Percentiles rank a stretch among this genome's conserved stretches.
Evolutionary conservation across 2,113 vertebrate genomes (phyloP).

Genomic region (Anolis carolinensis): DNA sequence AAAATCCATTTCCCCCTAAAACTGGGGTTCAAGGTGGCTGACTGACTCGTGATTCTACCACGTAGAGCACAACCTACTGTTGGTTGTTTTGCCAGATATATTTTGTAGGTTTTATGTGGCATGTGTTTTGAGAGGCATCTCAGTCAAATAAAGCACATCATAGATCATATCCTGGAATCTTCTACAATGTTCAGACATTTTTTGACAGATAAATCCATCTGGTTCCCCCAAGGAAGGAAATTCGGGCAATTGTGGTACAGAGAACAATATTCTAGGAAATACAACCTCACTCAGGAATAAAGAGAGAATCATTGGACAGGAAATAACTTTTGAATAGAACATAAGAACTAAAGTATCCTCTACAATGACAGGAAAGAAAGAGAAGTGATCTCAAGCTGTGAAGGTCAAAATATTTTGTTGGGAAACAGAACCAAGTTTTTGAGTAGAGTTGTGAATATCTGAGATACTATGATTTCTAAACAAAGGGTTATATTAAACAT

Average conservation of each 20-base stretch:
- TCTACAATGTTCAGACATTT: not conserved
- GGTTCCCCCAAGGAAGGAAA: not conserved
- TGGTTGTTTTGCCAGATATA: not conserved
- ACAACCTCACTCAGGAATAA: not conserved
- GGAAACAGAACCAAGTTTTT: not conserved
- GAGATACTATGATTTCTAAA: not conserved
- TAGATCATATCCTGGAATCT: not conserved
- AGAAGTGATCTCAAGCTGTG: not conserved
- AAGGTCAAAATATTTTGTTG: not conserved
- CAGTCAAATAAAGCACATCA: not conserved
- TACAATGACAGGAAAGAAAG: not conserved
- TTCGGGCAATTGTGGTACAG: not conserved
- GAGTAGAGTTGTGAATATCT: not conserved
- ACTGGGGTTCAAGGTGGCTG: too few species aligned
- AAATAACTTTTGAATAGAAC: not conserved
- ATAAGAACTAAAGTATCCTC: not conserved
- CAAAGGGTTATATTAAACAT: not conserved
- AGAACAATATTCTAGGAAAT: conserved; percentile 11
- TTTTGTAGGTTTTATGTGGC: not conserved
- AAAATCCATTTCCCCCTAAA: too few species aligned
- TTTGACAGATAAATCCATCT: not conserved
- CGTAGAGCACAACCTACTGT: not conserved
- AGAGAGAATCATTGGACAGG: not conserved
- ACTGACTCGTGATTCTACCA: not conserved
- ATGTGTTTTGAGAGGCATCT: not conserved